Evolutionary conservation across 2,797 vertebrate genomes (phyloP).

Genomic region (Falco peregrinus): DNA sequence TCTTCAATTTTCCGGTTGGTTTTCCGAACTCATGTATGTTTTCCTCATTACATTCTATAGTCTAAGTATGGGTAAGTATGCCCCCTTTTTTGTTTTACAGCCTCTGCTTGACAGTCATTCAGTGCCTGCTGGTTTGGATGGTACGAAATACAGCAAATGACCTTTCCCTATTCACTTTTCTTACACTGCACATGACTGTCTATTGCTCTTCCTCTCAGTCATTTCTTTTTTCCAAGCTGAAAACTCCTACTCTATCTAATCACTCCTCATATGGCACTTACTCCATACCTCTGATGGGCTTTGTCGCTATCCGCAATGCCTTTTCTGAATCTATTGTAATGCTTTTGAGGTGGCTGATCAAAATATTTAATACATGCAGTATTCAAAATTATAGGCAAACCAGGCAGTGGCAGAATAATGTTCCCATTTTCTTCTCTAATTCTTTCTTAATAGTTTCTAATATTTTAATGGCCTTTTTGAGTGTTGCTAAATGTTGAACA

Average conservation of each 20-base stretch:
- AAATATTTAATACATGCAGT: neutral
- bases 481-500: neutral
- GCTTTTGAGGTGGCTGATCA: neutral
- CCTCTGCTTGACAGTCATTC: neutral
- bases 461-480: neutral
- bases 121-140: neutral
- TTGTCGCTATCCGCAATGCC: neutral
- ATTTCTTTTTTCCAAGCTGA: neutral
- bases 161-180: neutral
- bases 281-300: neutral
- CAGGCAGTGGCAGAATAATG: neutral
- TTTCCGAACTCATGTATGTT: neutral
- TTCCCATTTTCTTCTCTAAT: slow-evolving; percentile 16
- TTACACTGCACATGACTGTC: neutral
- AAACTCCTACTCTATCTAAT: neutral
- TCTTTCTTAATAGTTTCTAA: slow-evolving; percentile 10
- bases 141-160: neutral
- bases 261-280: neutral
- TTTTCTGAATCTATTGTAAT: neutral
- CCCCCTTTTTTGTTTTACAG: neutral
- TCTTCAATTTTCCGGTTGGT: neutral
- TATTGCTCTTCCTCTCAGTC: neutral
- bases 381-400: neutral
- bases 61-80: neutral
- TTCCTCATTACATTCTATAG: neutral